Conservation (phyloP, 2,113 vertebrate genomes). For the Ammodytes marinus region DNA sequence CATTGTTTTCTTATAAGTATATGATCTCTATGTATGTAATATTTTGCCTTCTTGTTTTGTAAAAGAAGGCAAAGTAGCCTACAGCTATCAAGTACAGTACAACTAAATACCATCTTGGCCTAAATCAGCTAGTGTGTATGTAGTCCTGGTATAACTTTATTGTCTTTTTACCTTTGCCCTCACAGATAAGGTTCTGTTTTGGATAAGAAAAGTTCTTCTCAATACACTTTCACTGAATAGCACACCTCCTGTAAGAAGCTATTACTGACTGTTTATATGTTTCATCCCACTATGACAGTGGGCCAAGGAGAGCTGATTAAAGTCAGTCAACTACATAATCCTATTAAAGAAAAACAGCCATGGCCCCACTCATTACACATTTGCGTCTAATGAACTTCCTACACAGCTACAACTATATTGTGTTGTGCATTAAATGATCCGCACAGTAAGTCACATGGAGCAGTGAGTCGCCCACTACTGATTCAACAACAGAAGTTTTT, state of each 20-base stretch:
- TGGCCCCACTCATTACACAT: constrained; percentile 10
- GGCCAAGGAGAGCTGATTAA: constrained; percentile 9
- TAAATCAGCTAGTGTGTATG: background rate
- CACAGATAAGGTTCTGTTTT: background rate
- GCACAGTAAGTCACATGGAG: constrained; percentile 44
- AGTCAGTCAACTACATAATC: constrained; percentile 52
- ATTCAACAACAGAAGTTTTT: background rate
- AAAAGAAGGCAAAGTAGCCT: no score
- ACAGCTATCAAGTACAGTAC: background rate
- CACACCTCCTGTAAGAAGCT: background rate
- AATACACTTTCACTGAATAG: background rate
- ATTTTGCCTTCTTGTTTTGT: no score
- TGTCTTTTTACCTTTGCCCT: constrained; percentile 12
- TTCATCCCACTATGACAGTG: background rate
- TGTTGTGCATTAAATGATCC: constrained; percentile 22
- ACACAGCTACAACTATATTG: background rate
- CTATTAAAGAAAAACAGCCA: constrained; percentile 31
- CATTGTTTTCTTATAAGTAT: no score
- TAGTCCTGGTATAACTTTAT: background rate
- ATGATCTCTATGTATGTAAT: no score
- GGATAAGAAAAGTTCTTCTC: constrained; percentile 13
- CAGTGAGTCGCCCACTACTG: background rate
- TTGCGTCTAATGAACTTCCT: constrained; percentile 16
- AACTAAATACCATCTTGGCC: background rate
- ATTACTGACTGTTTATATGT: background rate